Conservation (phyloP, 2,797 vertebrate genomes). For the Acrossocheilus wenchowensis region DNA sequence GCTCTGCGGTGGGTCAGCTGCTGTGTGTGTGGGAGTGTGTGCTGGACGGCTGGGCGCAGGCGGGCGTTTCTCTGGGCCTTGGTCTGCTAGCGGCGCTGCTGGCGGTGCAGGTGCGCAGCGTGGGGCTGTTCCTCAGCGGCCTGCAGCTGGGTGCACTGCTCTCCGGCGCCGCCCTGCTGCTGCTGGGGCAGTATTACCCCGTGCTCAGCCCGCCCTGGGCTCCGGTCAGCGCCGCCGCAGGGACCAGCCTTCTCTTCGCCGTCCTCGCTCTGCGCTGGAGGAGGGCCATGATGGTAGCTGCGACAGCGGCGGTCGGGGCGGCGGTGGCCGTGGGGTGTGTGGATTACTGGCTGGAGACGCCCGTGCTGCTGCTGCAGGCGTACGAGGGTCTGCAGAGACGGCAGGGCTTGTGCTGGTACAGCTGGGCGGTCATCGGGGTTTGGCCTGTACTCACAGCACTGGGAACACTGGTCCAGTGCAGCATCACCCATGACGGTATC, state of each 20-base stretch:
- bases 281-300: constrained; percentile 80
- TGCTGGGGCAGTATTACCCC: constrained; percentile 76
- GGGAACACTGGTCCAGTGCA: constrained; percentile 85
- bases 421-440: constrained; percentile 82
- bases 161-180: constrained; percentile 75
- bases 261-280: constrained; percentile 85
- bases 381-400: constrained; percentile 75
- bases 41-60: constrained; percentile 80
- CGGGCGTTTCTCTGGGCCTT: constrained; percentile 83
- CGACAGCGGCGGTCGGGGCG: constrained; percentile 69
- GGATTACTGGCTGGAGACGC: constrained; percentile 82
- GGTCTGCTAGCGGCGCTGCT: constrained; percentile 84
- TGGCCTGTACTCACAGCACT: constrained; percentile 79
- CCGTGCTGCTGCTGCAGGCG: constrained; percentile 75
- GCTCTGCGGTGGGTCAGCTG: constrained; percentile 81
- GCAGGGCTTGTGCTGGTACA: constrained; percentile 85
- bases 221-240: constrained; percentile 75
- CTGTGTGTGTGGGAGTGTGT: constrained; percentile 82
- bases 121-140: constrained; percentile 86
- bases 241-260: constrained; percentile 75
- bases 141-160: constrained; percentile 85
- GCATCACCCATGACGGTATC: constrained; percentile 80
- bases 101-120: constrained; percentile 82
- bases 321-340: constrained; percentile 76
- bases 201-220: constrained; percentile 81